phyloP scores from a whole-genome alignment of 2,888 invertebrate species.

The Embidobia sp. region DNA sequence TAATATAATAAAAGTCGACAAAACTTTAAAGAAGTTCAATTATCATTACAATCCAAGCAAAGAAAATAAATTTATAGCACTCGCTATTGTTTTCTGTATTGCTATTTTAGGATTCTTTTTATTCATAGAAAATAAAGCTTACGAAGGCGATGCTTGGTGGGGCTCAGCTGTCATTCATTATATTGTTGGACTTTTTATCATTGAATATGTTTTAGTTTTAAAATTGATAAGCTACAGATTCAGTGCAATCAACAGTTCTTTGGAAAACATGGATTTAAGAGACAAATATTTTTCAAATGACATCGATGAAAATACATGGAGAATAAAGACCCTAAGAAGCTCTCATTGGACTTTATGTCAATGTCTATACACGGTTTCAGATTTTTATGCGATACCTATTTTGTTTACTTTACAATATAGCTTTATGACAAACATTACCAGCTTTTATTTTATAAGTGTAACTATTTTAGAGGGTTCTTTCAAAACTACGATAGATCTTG shows the following conservation, averaged over 20 bases:
- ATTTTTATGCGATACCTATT: conserved; percentile 40
- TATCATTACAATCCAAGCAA: not conserved
- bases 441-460: conserved; percentile 50
- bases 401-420: conserved; percentile 40
- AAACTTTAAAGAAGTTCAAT: not conserved
- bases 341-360: conserved; percentile 34
- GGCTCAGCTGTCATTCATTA: conserved; percentile 26
- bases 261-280: too few species aligned
- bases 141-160: conserved; percentile 34
- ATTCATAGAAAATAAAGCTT: conserved; percentile 32
- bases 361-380: conserved; percentile 8
- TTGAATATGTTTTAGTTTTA: conserved; percentile 26
- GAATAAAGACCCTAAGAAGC: conserved; percentile 10
- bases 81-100: not conserved
- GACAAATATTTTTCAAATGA: too few species aligned
- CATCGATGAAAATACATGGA: not conserved
- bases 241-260: conserved; percentile 1
- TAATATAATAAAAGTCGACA: conserved; percentile 16
- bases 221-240: conserved; percentile 27
- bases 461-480: conserved; percentile 38
- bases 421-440: conserved; percentile 48
- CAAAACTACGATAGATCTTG: conserved; percentile 1
- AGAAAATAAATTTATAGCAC: not conserved
- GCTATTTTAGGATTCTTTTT: conserved; percentile 14
- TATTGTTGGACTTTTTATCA: conserved; percentile 36